A percentile compares a stretch with the other conserved stretches of the same genome.
phyloP scores from a whole-genome alignment of 2,797 vertebrate species.

The Siniperca scherzeri region DNA sequence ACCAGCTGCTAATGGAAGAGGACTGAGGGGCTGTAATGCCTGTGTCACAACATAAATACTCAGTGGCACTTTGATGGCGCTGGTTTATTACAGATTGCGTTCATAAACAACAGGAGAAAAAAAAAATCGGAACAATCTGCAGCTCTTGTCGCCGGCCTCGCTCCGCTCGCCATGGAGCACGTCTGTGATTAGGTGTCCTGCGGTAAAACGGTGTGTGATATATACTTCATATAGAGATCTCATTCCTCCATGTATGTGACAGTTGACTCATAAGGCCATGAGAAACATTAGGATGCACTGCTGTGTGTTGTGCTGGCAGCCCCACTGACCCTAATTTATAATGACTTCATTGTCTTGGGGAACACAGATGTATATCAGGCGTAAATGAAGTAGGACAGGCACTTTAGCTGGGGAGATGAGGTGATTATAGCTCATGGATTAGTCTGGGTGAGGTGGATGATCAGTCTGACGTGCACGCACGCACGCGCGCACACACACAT shows the following conservation, averaged over 20 bases:
- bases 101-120: slow-evolving; percentile 8
- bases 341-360: slow-evolving; percentile 78
- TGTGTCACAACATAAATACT: slow-evolving; percentile 60
- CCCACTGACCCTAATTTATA: slow-evolving; percentile 80
- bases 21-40: slow-evolving; percentile 37
- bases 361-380: slow-evolving; percentile 73
- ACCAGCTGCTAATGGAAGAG: slow-evolving; percentile 70
- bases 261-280: slow-evolving; percentile 51
- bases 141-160: background rate
- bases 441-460: slow-evolving; percentile 71
- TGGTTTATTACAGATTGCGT: slow-evolving; percentile 52
- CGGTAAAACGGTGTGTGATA: slow-evolving; percentile 6
- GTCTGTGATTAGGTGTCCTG: background rate
- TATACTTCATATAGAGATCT: slow-evolving; percentile 26
- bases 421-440: slow-evolving; percentile 80
- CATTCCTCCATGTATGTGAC: slow-evolving; percentile 30
- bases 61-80: slow-evolving; percentile 38
- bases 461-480: slow-evolving; percentile 26
- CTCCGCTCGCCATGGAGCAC: background rate
- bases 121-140: background rate
- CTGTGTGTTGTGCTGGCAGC: slow-evolving; percentile 59
- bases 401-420: slow-evolving; percentile 76
- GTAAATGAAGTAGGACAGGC: slow-evolving; percentile 81
- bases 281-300: slow-evolving; percentile 67
- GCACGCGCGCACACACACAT: slow-evolving; percentile 9